Evolutionary conservation across 2,113 vertebrate genomes (phyloP).

Genomic region (Rattus rattus): DNA sequence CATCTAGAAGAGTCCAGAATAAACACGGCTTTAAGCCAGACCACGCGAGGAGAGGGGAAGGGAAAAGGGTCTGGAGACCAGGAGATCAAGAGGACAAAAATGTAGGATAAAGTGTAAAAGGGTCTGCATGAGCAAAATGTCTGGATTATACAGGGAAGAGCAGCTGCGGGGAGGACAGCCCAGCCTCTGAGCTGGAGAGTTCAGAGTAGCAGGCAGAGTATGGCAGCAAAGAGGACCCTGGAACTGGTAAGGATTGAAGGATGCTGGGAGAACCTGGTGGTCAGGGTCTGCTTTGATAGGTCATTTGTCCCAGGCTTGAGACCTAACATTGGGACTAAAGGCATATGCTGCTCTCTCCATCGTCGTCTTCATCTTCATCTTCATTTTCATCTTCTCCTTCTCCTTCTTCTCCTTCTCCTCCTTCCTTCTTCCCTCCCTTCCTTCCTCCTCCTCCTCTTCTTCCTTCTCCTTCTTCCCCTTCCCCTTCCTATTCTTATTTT

Average conservation of each 20-base stretch:
- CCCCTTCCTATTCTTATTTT: not conserved
- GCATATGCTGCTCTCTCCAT: too few species aligned
- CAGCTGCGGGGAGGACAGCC: not conserved
- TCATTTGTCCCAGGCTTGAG: not conserved
- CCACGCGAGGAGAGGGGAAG: not conserved
- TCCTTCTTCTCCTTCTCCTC: not conserved
- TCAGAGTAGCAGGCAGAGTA: not conserved
- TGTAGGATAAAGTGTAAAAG: not conserved
- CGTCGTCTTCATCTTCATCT: accelerated
- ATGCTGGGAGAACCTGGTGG: not conserved
- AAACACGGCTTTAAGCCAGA: not conserved
- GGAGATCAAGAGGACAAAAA: not conserved
- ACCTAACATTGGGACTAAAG: not conserved
- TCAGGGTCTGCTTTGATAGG: not conserved
- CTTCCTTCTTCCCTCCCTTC: not conserved
- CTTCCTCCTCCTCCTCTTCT: too few species aligned
- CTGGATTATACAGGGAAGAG: not conserved
- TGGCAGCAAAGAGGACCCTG: not conserved
- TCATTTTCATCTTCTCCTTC: not conserved
- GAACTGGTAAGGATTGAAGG: not conserved
- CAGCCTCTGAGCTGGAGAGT: not conserved
- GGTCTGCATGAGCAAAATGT: not conserved
- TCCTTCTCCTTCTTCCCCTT: too few species aligned
- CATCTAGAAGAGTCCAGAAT: not conserved
- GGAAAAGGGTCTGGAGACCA: not conserved